Evolutionary conservation across 1,140 invertebrate genomes (phyloP).

Genomic region (Habropoda laboriosa): DNA sequence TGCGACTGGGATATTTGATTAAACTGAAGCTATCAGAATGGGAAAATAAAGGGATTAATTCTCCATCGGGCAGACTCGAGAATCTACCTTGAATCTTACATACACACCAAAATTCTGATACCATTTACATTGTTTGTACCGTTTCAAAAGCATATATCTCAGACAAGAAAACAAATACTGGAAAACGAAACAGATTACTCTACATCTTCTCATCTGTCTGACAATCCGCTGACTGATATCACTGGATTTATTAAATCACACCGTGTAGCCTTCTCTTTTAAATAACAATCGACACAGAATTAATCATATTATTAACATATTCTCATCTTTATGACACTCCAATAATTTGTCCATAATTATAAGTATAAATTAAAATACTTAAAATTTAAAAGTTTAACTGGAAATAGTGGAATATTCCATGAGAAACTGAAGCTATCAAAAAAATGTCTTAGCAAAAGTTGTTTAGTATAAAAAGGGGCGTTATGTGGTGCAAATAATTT

Average conservation of each 20-base stretch:
- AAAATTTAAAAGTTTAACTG: no score
- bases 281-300: no score
- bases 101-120: neutral
- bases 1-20: neutral
- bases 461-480: no score
- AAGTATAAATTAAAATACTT: neutral
- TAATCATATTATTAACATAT: no score
- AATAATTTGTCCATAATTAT: neutral
- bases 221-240: neutral
- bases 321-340: no score
- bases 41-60: conserved; percentile 5
- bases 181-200: neutral
- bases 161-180: no score
- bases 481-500: no score
- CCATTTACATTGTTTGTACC: neutral
- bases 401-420: no score
- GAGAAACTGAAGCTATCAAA: no score
- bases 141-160: no score
- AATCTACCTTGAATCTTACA: neutral
- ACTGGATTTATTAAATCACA: neutral
- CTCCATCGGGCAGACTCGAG: neutral
- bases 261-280: neutral
- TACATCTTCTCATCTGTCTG: no score
- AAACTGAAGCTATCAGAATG: neutral
- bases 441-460: no score